Percentiles rank a stretch among this genome's conserved stretches.
Evolutionary conservation across 35 echinoderm and acorn worm species (phyloP).

Genomic region (Amphiura filiformis): DNA sequence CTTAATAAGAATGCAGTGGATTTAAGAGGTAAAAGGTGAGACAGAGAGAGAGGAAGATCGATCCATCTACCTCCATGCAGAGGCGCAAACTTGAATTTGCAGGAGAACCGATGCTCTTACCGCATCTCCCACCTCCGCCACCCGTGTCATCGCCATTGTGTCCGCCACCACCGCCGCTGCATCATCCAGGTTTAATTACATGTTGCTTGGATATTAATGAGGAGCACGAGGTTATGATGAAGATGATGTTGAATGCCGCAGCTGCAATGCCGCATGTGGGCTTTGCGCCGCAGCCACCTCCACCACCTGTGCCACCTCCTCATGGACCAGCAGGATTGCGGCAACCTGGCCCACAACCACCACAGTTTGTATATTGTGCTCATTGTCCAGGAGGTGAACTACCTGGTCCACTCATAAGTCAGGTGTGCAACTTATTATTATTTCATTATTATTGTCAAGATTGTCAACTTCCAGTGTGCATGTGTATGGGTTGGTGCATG

Average conservation of each 20-base stretch:
- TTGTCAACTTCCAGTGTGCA: too few species aligned
- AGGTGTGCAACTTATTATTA: too few species aligned
- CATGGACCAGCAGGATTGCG: background rate
- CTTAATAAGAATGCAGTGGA: background rate
- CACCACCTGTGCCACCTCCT: background rate
- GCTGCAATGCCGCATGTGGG: background rate
- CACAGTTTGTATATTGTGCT: constrained; percentile 22
- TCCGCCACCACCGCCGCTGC: too few species aligned
- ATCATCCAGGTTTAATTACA: background rate
- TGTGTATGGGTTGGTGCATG: too few species aligned
- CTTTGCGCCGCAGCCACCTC: background rate
- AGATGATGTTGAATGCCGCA: constrained; percentile 36
- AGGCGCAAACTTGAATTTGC: background rate
- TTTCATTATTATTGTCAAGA: too few species aligned
- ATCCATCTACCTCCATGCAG: background rate
- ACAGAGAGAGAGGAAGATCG: background rate
- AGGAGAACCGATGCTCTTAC: background rate
- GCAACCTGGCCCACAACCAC: background rate
- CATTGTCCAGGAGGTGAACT: constrained; percentile 19
- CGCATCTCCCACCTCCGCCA: background rate
- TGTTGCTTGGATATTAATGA: constrained; percentile 1
- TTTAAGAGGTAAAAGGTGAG: background rate
- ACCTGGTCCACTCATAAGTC: background rate
- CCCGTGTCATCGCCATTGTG: background rate
- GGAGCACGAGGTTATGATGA: constrained; percentile 1